Percentiles rank a stretch among this genome's conserved stretches.
These are phyloP conservation scores for Xenopus petersii DNA, from an alignment of 2,797 vertebrate genomes.

Conservation along the genomic window DNA sequence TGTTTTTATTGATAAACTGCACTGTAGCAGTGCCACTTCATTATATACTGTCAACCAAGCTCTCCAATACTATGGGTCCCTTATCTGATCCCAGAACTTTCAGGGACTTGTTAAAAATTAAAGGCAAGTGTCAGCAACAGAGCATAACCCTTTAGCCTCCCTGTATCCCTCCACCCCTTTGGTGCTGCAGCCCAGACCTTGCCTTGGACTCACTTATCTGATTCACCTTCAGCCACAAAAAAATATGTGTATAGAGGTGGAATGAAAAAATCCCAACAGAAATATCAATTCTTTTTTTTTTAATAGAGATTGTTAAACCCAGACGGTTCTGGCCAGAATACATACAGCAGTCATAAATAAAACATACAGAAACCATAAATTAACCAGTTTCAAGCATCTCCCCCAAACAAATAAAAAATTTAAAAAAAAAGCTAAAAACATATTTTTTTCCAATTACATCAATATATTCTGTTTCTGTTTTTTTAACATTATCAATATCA, in stretches of 20 bases:
- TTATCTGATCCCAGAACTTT: conserved; percentile 8
- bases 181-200: neutral
- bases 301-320: conserved; percentile 70
- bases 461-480: conserved; percentile 61
- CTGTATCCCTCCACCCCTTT: too few species aligned
- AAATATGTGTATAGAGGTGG: neutral
- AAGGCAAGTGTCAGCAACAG: too few species aligned
- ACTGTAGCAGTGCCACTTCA: too few species aligned
- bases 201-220: neutral
- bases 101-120: conserved; percentile 15
- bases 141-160: too few species aligned
- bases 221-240: neutral
- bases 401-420: conserved; percentile 32
- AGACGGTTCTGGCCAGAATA: conserved; percentile 83
- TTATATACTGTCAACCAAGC: neutral
- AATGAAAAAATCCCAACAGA: conserved; percentile 19
- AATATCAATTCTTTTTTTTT: conserved; percentile 17
- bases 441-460: conserved; percentile 71
- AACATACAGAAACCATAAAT: conserved; percentile 91
- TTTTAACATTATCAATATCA: conserved; percentile 70
- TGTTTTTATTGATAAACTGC: too few species aligned
- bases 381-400: conserved; percentile 76
- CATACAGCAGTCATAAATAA: conserved; percentile 94
- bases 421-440: conserved; percentile 50
- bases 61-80: neutral